Evolutionary conservation across 2,888 invertebrate genomes (phyloP), one percentile per base, ranked within the genome.

Genomic region (Pegoplata infirma): DNA sequence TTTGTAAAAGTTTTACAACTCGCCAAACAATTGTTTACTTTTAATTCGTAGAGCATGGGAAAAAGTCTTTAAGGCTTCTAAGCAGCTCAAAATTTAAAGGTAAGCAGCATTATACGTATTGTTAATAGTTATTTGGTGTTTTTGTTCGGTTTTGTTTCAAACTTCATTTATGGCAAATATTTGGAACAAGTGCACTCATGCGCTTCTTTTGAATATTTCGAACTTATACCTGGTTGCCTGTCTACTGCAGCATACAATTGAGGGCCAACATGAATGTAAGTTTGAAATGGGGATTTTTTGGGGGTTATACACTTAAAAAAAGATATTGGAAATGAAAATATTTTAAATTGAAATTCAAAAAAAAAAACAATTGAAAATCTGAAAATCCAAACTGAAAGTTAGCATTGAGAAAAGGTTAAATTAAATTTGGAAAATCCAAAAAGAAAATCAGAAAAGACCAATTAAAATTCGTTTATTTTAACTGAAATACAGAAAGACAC

Each of bases 131-230:
- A 53, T 56, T 79, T 59, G 47, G 63, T 58, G 63, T 67, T 61
- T 40, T 40, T 36, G 47, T 49, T n/a, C n/a, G n/a, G n/a, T 36
- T 28, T 67, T 71, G 47, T 49, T 66, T 49, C 36, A 69, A 73
- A 71, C 72, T 75, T 72, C 75, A 64, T 69, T 69, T 72, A 63
- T 76, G 63, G 74, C 44, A 74, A 74, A 80, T 73, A 80, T 80
- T 75, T 75, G 75, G 72, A 76, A 78, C 80, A 80, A 80, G 80
- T 80, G 78, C 80, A 80, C 64, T 78, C 78, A 78, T 78, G 80
- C 75, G 80, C 72, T 78, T 75, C 75, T 75, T 78, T 75, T 76
- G 61, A 68, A 69, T 76, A 68, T 55, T 17, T 66, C 46, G 49
- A 64, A 72, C 63, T 73, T 49, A 67, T 67, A 44, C 19, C 25